Evolutionary conservation across 2,888 invertebrate species (phyloP).

Genomic region (Tortricodes alternella): DNA sequence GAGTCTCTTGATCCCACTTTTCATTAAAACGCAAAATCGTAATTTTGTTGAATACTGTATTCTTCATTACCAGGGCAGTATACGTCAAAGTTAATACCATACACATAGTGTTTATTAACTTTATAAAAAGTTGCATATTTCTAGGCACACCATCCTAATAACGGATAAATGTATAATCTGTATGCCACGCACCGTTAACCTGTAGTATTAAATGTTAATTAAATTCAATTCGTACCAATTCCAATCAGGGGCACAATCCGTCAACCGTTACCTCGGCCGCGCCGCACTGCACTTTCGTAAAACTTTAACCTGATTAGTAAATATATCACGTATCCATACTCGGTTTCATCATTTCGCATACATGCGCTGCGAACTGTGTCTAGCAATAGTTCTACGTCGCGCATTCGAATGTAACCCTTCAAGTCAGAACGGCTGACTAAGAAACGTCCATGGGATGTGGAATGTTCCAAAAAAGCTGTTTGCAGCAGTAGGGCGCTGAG

Average conservation of each 20-base stretch:
- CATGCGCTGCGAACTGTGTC: slow-evolving; percentile 39
- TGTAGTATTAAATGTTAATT: slow-evolving; percentile 11
- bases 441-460: slow-evolving; percentile 32
- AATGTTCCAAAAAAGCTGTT: slow-evolving; percentile 16
- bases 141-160: background rate
- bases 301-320: slow-evolving; percentile 59
- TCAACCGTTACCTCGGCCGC: slow-evolving; percentile 48
- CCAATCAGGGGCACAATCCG: slow-evolving; percentile 22
- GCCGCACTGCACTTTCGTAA: slow-evolving; percentile 63
- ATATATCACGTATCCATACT: slow-evolving; percentile 60
- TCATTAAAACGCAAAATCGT: too few relatives aligned
- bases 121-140: too few relatives aligned
- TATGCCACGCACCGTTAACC: slow-evolving; percentile 32
- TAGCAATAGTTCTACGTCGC: slow-evolving; percentile 45
- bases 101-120: too few relatives aligned
- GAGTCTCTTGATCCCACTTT: too few relatives aligned
- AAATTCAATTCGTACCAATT: slow-evolving; percentile 31
- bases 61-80: too few relatives aligned
- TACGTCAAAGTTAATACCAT: too few relatives aligned
- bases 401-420: slow-evolving; percentile 55
- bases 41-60: too few relatives aligned
- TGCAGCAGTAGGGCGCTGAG: slow-evolving; percentile 5
- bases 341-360: slow-evolving; percentile 63
- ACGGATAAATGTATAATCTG: background rate
- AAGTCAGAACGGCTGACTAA: slow-evolving; percentile 35